Base-by-base conservation (phyloP, 1,140 invertebrate species). In the Ips nitidus region DNA sequence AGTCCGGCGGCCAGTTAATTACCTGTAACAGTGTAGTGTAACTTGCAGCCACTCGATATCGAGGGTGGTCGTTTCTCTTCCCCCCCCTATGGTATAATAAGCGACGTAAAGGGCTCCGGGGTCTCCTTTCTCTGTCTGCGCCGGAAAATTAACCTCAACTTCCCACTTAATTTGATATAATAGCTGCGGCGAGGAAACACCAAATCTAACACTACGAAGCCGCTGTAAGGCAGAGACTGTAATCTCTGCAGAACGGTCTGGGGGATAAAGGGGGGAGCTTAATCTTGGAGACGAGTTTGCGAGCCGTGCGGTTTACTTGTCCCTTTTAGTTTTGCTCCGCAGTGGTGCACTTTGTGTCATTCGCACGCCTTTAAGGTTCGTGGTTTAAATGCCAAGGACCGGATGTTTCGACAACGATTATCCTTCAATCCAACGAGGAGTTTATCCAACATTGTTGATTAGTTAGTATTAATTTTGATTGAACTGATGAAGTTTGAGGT, bases 131-230 rank as follows among this genome's bases (percentile, higher is more conserved):
- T 36, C 53, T 56, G 53, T 7, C 22, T 56, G n/a, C 36, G 7
- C 6, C 7, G 41, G 55, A 58, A 59, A 59, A 67, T 67, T 67
- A 67, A 57, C 43, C 57, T 58, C 41, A 60, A 60, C 65, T 67
- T 60, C 65, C 65, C 55, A 67, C 57, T 67, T 67, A 67, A 67
- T 67, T 67, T 67, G 55, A 67, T 67, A 52, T 67, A 67, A 67
- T 67, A 67, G 57, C 65, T 67, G 65, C 41, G 65, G 65, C 65
- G 55, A 59, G 55, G 45, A 41, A 67, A 67, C 65, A 67, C 65
- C 65, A 59, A 59, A 67, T 58, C 65, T 67, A 60, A 67, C 65
- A 67, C 65, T 67, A 7, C 42, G 55, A 60, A 67, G 57, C 65
- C 65, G 65, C 43, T 67, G 65, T 58, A 67, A 60, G 56, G 65